Evolutionary conservation across 2,888 invertebrate species (phyloP).

Genomic region (Meliscaeva auricollis): DNA sequence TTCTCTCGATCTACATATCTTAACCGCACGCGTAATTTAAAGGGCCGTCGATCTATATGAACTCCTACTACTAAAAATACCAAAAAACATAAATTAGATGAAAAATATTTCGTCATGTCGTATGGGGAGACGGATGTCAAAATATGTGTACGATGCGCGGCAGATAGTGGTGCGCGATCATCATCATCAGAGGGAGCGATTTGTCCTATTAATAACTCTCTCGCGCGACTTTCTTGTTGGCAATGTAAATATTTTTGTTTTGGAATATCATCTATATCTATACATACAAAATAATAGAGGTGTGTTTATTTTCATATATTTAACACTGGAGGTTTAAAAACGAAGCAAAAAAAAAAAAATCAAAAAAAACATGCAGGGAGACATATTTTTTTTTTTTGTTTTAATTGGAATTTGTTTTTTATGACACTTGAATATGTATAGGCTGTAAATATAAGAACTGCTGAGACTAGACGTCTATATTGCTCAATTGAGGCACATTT

Average conservation of each 20-base stretch:
- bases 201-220: slow-evolving; percentile 64
- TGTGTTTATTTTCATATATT: not conserved
- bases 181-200: slow-evolving; percentile 41
- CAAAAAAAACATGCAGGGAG: slow-evolving; percentile 5
- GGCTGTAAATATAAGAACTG: not conserved
- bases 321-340: slow-evolving; percentile 1
- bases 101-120: slow-evolving; percentile 74
- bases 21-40: slow-evolving; percentile 61
- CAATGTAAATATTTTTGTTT: slow-evolving; percentile 63
- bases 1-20: not conserved
- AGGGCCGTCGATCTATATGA: slow-evolving; percentile 70
- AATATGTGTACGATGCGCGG: slow-evolving; percentile 58
- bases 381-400: slow-evolving; percentile 7
- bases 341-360: too few relatives aligned
- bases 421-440: not conserved
- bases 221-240: slow-evolving; percentile 67
- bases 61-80: slow-evolving; percentile 74
- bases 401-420: not conserved
- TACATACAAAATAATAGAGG: not conserved
- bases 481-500: not conserved
- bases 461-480: slow-evolving; percentile 12
- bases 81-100: slow-evolving; percentile 72
- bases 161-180: slow-evolving; percentile 2
- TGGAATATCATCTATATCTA: slow-evolving; percentile 36
- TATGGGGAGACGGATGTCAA: slow-evolving; percentile 73